These are phyloP conservation scores for Sinocyclocheilus anophthalmus DNA, from an alignment of 2,113 vertebrate species.

Conservation along the genomic window DNA sequence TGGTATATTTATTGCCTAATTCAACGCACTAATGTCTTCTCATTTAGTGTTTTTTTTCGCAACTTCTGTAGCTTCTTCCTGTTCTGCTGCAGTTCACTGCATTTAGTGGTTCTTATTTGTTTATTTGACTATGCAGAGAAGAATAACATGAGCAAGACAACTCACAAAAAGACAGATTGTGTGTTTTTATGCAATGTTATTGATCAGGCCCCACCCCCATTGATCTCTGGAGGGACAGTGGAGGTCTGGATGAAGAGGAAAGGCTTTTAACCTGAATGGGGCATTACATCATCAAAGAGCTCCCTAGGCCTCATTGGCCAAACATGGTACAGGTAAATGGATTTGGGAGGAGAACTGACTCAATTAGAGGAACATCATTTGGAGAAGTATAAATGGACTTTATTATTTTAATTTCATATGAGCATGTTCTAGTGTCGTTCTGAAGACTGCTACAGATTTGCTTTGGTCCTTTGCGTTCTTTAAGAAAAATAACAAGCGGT, in stretches of 20 bases:
- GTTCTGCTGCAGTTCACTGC: neutral
- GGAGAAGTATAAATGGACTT: slow-evolving; percentile 59
- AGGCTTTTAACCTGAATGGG: slow-evolving; percentile 64
- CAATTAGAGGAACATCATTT: slow-evolving; percentile 64
- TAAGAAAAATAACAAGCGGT: neutral
- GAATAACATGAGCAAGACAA: neutral
- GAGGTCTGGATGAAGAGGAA: slow-evolving; percentile 65
- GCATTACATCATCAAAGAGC: slow-evolving; percentile 65
- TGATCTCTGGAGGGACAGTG: slow-evolving; percentile 62
- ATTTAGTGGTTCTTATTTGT: slow-evolving; percentile 18
- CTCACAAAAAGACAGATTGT: slow-evolving; percentile 51
- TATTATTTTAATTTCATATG: slow-evolving; percentile 56
- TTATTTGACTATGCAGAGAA: slow-evolving; percentile 16
- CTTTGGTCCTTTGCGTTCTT: neutral
- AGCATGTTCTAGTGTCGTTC: slow-evolving; percentile 41
- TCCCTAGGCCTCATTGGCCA: slow-evolving; percentile 57
- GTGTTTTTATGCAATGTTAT: slow-evolving; percentile 67
- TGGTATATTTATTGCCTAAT: neutral
- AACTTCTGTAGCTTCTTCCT: neutral
- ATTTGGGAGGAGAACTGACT: slow-evolving; percentile 59
- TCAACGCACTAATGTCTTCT: neutral
- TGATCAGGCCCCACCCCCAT: slow-evolving; percentile 66
- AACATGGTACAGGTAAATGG: slow-evolving; percentile 58
- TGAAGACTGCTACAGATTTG: slow-evolving; percentile 14
- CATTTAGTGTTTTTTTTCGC: neutral